A percentile compares a stretch with the other conserved stretches of the same genome.
phyloP scores from a whole-genome alignment of 2,888 invertebrate species.

The Eledone cirrhosa region DNA sequence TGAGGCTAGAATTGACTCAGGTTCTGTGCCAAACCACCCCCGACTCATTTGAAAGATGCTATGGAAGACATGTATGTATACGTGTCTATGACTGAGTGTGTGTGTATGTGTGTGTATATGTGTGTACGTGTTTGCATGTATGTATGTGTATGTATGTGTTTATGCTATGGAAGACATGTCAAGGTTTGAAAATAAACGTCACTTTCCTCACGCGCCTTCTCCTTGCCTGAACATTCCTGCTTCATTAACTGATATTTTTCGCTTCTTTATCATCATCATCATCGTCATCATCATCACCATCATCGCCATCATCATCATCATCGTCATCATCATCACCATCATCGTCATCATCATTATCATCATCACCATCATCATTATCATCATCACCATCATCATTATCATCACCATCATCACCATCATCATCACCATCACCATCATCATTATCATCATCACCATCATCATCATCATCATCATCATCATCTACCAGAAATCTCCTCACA shows the following conservation, averaged over 20 bases:
- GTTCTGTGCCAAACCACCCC: no score
- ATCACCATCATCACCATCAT: not conserved
- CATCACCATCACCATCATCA: not conserved
- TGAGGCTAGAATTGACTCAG: no score
- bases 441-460: not conserved
- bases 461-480: not conserved
- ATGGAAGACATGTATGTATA: not conserved
- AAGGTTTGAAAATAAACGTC: not conserved
- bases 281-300: conserved; percentile 7
- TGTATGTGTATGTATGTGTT: not conserved
- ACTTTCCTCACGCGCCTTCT: not conserved
- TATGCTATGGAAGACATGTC: no score
- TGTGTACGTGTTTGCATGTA: not conserved
- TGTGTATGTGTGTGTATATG: not conserved
- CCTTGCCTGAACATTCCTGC: not conserved
- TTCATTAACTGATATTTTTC: no score
- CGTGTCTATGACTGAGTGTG: not conserved
- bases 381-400: not conserved
- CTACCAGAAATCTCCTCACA: no score
- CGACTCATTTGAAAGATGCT: no score
- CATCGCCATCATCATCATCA: conserved; percentile 11
- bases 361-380: not conserved
- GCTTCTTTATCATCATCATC: not conserved
- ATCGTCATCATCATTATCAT: not conserved
- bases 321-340: not conserved